These are phyloP conservation scores for Ataeniobius toweri DNA, from an alignment of 2,797 vertebrate genomes.

Conservation along the genomic window DNA sequence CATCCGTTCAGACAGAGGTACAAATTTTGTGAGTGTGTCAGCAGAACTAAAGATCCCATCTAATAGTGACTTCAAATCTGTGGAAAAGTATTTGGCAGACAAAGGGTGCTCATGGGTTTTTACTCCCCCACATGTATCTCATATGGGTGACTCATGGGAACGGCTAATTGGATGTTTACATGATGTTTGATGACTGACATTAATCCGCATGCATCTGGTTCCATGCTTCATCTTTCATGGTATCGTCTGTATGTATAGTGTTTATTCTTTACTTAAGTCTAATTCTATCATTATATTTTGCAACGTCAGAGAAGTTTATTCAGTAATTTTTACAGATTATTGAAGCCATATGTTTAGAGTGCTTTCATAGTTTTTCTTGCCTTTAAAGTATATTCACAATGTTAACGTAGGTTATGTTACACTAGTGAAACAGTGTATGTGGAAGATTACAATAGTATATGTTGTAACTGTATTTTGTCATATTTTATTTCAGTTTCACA, in stretches of 20 bases:
- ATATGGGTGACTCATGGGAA: too few species aligned
- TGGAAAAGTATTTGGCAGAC: too few species aligned
- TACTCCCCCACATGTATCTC: too few species aligned
- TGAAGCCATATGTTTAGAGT: background rate
- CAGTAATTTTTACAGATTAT: background rate
- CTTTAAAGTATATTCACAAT: background rate
- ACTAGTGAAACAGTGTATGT: background rate
- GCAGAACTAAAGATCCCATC: too few species aligned
- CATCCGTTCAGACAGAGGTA: too few species aligned
- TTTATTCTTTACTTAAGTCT: background rate
- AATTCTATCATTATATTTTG: background rate
- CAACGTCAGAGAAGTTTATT: background rate
- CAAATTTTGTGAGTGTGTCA: too few species aligned
- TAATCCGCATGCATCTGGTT: background rate
- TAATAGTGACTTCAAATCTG: too few species aligned
- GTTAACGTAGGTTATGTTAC: background rate
- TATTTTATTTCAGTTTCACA: conserved; percentile 3
- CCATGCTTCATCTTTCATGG: background rate
- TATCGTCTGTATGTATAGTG: background rate
- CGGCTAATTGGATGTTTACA: background rate
- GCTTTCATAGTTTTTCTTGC: background rate
- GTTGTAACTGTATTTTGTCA: conserved; percentile 6
- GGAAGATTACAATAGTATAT: background rate
- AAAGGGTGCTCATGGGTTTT: too few species aligned
- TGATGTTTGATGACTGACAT: background rate